Base-by-base conservation (phyloP, 2,113 vertebrate genomes). In the Heliornis fulica region DNA sequence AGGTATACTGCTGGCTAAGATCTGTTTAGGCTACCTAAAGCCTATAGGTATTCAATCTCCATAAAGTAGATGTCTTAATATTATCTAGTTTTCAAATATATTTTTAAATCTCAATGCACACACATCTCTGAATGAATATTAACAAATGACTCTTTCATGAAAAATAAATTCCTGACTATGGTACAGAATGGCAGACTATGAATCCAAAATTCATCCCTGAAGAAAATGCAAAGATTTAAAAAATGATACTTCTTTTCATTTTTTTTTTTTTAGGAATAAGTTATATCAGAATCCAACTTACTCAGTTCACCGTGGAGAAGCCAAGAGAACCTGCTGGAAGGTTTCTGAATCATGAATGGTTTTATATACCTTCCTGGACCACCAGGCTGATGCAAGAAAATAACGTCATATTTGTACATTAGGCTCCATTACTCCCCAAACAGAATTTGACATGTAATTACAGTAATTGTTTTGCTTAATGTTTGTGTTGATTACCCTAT, bases 341-440 rank as follows among this genome's bases (percentile, higher is more conserved):
- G 22, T 78, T 54, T 83, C 69, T 97, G 95, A 94, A 75, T 92
- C 96, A 90, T 63, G 93, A 66, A 50, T 74, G 94, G 79, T 45
- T 94, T 96, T 97, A 94, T 97, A 97, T 90, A 87, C 92, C 90
- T 5, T 16, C 38, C 91, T 90, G 80, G 96, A 97, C 96, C 96
- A 95, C 96, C 96, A 41, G 83, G 94, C 95, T 97, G 96, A 97
- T 92, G 96, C 95, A 96, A 97, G 96, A 93, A 93, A 95, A 83
- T 11, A 70, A 95, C 89, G 86, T 97, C 96, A 97, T 45, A 92
- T 97, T 97, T 94, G 71, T 50, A 38, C 95, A 86, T 94, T 94
- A 95, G 64, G 79, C 8, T 89, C 94, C 94, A 97, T 96, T 88
- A 97, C 68, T 96, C 86, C 95, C 83, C 90, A 96, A 89, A 96